Base-by-base conservation (phyloP, 2,797 vertebrate species). In the Bufotes viridis region DNA sequence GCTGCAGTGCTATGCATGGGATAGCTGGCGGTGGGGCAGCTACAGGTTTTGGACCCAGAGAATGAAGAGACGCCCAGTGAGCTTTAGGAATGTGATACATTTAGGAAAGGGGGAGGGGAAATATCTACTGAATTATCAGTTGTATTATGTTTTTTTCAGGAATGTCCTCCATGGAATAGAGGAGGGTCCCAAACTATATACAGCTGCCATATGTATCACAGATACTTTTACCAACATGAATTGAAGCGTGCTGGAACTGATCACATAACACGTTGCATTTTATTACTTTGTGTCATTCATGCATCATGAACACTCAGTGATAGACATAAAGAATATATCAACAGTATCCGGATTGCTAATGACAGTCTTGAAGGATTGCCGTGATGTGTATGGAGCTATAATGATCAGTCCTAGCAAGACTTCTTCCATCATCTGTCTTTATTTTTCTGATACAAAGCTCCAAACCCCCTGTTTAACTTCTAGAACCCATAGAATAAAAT, bases 11-110 rank as follows among this genome's bases (percentile, higher is more conserved):
- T 75, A 75, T 22, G 11, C 49, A 51, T 53, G 20, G 49, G 42
- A 75, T 75, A 51, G 20, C 8, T n/a, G 72, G 29, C 12, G 72
- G 72, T 51, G 72, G 49, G 72, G 72, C 42, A 51, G 70, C 7
- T 74, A 34, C 29, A 34, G 34, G 13, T 74, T 74, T n/a, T 53
- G 42, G 72, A 75, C 22, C 20, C 22, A 51, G 49, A 75, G 72
- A 51, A 14, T 75, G 9, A 20, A 22, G 51, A 79, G 17, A 57
- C 53, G 8, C n/a, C 76, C 24, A 24, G 53, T 79, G 78, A 79
- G 53, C 9, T 58, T 55, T 26, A 55, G 76, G 76, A 55, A 58
- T 79, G 57, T 79, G 78, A 79, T 29, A 57, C 24, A 79, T 58
- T 79, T 57, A 22, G 78, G 53, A 78, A 78, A 53, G 22, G 26